phyloP scores from a whole-genome alignment of 2,797 vertebrate genomes.

The Oceanodroma leucorhoa region DNA sequence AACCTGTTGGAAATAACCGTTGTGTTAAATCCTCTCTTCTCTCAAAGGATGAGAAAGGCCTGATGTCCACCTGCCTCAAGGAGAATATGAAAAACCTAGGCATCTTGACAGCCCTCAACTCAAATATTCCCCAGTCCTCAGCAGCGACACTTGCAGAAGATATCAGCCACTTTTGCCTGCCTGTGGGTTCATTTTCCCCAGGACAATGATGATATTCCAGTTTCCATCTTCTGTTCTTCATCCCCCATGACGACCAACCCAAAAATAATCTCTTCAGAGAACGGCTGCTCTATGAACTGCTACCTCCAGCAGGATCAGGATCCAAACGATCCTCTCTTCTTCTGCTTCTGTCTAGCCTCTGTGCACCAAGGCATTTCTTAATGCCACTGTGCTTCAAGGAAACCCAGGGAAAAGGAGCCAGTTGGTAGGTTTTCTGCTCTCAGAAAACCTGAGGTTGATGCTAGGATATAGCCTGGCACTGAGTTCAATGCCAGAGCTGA shows the following conservation, averaged over 20 bases:
- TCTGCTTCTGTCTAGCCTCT: not conserved
- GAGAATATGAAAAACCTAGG: not conserved
- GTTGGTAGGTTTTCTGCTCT: not conserved
- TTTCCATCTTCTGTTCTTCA: not conserved
- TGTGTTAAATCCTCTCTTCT: not conserved
- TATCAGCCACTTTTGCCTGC: not conserved
- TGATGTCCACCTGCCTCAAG: not conserved
- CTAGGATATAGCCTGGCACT: not conserved
- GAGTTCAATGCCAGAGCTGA: not conserved
- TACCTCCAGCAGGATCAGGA: not conserved
- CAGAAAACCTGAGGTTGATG: not conserved
- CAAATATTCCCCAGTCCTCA: not conserved
- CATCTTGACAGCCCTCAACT: not conserved
- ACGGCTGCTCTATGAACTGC: not conserved
- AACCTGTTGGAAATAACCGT: not conserved
- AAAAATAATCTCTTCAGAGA: not conserved
- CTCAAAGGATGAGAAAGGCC: not conserved
- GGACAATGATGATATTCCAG: not conserved
- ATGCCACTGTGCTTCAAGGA: not conserved
- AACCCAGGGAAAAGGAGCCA: not conserved
- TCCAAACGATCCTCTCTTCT: not conserved
- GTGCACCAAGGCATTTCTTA: not conserved
- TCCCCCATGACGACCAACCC: not conserved
- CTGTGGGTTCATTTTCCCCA: not conserved
- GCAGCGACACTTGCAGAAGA: accelerated